Conservation (phyloP, 2,113 vertebrate species). For the Puntigrus tetrazona region DNA sequence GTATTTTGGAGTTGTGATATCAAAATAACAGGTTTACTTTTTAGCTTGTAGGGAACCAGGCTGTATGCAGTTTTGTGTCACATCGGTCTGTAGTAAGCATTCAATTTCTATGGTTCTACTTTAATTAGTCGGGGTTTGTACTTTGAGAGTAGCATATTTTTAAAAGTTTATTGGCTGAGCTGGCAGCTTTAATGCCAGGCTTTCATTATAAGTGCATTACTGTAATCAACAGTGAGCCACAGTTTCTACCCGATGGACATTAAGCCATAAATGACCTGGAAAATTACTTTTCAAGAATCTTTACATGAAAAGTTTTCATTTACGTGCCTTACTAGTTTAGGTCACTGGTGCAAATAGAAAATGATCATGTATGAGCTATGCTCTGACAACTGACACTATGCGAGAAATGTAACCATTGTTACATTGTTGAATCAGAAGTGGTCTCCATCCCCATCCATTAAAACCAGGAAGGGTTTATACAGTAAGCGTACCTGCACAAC, state of each 20-base stretch:
- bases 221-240: background rate
- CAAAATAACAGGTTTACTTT: background rate
- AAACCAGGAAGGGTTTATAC: conserved; percentile 57
- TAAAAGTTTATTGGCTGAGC: background rate
- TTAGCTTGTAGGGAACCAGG: background rate
- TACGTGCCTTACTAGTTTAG: conserved; percentile 11
- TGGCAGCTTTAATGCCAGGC: background rate
- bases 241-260: background rate
- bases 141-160: background rate
- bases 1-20: no score
- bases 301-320: no score
- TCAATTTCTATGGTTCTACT: background rate
- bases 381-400: conserved; percentile 46
- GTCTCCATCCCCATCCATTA: conserved; percentile 37
- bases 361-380: conserved; percentile 34
- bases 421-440: conserved; percentile 61
- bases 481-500: conserved; percentile 85
- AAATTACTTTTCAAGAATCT: background rate
- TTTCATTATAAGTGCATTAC: background rate
- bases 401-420: conserved; percentile 62
- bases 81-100: background rate
- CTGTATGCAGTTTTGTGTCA: background rate
- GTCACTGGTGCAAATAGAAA: conserved; percentile 13
- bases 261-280: background rate
- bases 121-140: background rate